Conservation (phyloP, 2,113 vertebrate genomes). For the Eurypyga helias region DNA sequence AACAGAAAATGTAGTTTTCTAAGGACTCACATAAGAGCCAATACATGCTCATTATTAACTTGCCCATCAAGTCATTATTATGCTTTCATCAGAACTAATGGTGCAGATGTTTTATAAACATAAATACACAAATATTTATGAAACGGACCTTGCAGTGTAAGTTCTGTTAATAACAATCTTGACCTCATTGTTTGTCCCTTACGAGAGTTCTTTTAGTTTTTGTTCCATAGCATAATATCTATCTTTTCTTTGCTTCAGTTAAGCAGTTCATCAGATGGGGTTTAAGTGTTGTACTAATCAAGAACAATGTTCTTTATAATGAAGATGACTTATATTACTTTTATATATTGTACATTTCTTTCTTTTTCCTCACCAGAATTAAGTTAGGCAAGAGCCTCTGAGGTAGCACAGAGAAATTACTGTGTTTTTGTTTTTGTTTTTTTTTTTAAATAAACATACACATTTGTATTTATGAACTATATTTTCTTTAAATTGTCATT, state of each 20-base stretch:
- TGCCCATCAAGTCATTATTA: background rate
- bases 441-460: background rate
- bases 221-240: background rate
- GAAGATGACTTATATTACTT: constrained; percentile 13
- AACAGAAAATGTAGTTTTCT: background rate
- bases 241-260: background rate
- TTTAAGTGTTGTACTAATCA: constrained; percentile 15
- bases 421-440: background rate
- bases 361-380: background rate
- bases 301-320: background rate
- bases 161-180: background rate
- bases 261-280: background rate
- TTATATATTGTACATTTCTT: constrained; percentile 18
- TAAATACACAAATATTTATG: constrained; percentile 18
- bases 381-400: background rate
- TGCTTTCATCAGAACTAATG: background rate
- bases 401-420: background rate
- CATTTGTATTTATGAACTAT: background rate
- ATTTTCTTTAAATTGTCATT: constrained; percentile 8
- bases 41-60: background rate
- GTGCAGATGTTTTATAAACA: constrained; percentile 4
- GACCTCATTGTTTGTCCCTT: constrained; percentile 13
- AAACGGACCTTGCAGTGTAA: background rate
- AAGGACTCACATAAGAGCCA: background rate
- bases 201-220: background rate